Evolutionary conservation across 2,797 vertebrate genomes (phyloP), one percentile per base, ranked within the genome.

Genomic region (Tenualosa ilisha): DNA sequence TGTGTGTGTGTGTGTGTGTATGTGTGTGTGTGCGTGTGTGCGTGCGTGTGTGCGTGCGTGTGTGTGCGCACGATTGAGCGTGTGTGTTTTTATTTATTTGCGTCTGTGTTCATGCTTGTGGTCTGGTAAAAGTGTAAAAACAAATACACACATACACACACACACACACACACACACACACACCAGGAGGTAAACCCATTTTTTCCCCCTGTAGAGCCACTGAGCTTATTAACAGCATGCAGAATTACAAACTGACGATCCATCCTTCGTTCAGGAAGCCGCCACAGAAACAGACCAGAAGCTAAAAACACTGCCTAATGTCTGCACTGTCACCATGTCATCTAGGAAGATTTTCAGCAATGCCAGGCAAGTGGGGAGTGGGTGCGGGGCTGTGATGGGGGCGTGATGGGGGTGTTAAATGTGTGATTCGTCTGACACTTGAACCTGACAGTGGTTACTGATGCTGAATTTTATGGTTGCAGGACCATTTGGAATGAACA

Each of bases 121-220:
- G 68, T 17, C 81, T 83, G 54, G 53, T 65, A 49, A 85, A 37
- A 72, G 49, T 61, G 31, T 82, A 82, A 43, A 89, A 86, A 86
- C 83, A 89, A 90, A 90, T 84, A 88, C 88, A 87, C 63, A 90
- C 13, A 43, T 61, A 91, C 85, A 87, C 46, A 46, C 46, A 46
- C 46, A 46, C 46, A 46, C 50, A 51, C 50, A 50, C 49, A 50
- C 49, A 50, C 49, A 50, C 49, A 51, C 84, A 88, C 88, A 87
- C 65, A 91, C 17, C 40, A 63, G 91, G 84, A 88, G 65, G 81
- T 85, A 84, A 81, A 84, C 90, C 49, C 86, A 9, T 9, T n/a
- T 84, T 83, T 83, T 81, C 12, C 81, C 86, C 82, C 83, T 75
- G 75, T 82, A 88, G 82, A 88, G 43, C 68, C 15, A 84, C 24